Evolutionary conservation across 2,113 vertebrate species (phyloP).

Genomic region (Tapirus terrestris): DNA sequence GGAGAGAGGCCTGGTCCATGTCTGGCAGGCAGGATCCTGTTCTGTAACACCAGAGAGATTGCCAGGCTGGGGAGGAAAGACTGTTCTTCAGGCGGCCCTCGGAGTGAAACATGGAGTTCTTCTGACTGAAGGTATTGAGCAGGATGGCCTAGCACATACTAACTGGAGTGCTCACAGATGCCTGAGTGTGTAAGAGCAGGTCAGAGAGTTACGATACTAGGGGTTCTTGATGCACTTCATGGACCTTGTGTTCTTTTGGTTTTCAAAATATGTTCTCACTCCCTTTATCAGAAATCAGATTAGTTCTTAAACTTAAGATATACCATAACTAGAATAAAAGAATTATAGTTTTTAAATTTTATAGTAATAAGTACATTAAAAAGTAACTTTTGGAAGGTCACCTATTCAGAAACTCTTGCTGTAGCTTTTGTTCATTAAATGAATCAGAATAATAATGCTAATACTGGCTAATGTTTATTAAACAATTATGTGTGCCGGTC

Average conservation of each 20-base stretch:
- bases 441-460: slow-evolving; percentile 6
- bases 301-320: slow-evolving; percentile 44
- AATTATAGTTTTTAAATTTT: background rate
- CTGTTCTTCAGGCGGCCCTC: slow-evolving; percentile 94
- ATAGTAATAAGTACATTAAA: slow-evolving; percentile 18
- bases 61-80: slow-evolving; percentile 89
- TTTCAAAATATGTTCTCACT: slow-evolving; percentile 27
- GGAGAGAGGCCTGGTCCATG: slow-evolving; percentile 93
- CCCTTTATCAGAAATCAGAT: slow-evolving; percentile 7
- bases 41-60: slow-evolving; percentile 91
- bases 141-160: background rate
- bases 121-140: slow-evolving; percentile 91
- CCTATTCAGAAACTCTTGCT: background rate
- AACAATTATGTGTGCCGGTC: background rate
- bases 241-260: background rate
- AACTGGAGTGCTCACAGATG: background rate
- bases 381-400: background rate
- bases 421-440: background rate
- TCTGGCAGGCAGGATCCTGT: slow-evolving; percentile 94
- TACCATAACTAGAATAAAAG: background rate
- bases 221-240: background rate
- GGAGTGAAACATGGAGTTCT: slow-evolving; percentile 93
- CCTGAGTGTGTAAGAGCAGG: background rate
- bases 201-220: background rate
- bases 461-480: background rate